Evolutionary conservation across 2,888 invertebrate genomes (phyloP), one percentile per base, ranked within the genome.

Genomic region (Cactoblastis cactorum): DNA sequence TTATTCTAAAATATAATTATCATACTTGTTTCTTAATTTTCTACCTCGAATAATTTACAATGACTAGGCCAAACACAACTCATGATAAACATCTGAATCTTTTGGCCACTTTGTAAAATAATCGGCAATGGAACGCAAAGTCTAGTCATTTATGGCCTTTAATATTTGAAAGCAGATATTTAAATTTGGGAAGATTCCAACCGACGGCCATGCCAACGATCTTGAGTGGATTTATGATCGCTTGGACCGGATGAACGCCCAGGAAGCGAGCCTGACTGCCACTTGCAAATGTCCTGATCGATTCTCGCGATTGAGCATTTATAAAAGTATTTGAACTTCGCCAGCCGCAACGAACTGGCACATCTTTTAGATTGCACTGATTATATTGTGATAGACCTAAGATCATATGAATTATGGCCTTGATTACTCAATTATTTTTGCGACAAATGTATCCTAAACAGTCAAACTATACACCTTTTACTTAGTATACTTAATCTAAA

Each of bases 101-200:
- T 22, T 22, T 22, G 5, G 3, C 22, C 22, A 22, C 3, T 5
- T 22, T 22, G 5, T 22, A 22, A 5, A 22, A 22, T 4, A 22
- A 22, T n/a, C 22, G 12, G 0, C 24, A 43, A 3, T 6, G 14
- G 5, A 22, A 43, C 22, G 14, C 14, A 43, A 15, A 43, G 28
- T 41, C 24, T 28, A 12, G 24, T 43, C 41, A 43, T 24, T 43
- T 24, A 32, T 19, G 39, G 71, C 68, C 71, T 79, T 80, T 78
- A 81, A 74, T 69, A 78, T 77, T 77, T 77, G 64, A 74, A 78
- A 63, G 66, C 74, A 70, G 71, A 77, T 79, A 79, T 83, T 82
- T 77, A 79, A 83, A 82, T 80, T 85, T 85, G 83, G 83, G 81
- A 72, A 62, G 63, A 71, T 78, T 84, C 83, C 85, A 86, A 83